A percentile compares a stretch with the other conserved stretches of the same genome.
Conservation (phyloP, 1,140 invertebrate genomes). For the Trichonephila inaurata region DNA sequence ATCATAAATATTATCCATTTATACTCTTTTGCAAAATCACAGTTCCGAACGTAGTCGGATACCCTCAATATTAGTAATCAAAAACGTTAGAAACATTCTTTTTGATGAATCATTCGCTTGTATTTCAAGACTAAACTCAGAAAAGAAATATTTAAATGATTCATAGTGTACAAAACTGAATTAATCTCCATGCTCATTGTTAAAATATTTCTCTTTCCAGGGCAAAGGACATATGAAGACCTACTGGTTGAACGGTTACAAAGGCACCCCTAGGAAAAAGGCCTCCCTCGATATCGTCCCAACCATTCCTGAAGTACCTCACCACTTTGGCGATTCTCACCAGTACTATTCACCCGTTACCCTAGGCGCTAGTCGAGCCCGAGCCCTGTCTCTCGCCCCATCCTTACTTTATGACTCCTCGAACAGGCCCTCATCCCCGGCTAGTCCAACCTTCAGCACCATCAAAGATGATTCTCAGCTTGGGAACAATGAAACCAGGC, state of each 20-base stretch:
- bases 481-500: background rate
- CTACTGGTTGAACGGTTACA: conserved; percentile 87
- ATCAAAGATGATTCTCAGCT: conserved; percentile 5
- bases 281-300: conserved; percentile 58
- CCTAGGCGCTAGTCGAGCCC: conserved; percentile 30
- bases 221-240: conserved; percentile 93
- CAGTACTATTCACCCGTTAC: conserved; percentile 72
- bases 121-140: too few relatives aligned
- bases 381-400: conserved; percentile 57
- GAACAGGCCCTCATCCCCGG: background rate
- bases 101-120: too few relatives aligned
- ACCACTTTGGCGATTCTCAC: conserved; percentile 38
- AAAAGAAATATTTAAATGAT: too few relatives aligned
- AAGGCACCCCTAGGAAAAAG: conserved; percentile 79
- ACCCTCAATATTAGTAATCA: too few relatives aligned
- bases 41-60: too few relatives aligned
- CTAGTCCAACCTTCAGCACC: background rate
- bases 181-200: too few relatives aligned
- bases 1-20: too few relatives aligned
- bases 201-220: conserved; percentile 75
- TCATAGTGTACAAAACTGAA: too few relatives aligned
- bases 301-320: conserved; percentile 43
- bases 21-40: too few relatives aligned
- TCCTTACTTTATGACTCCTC: conserved; percentile 25
- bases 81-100: too few relatives aligned